phyloP scores from a whole-genome alignment of 2,797 vertebrate genomes.

The Enteromius argenteus region DNA sequence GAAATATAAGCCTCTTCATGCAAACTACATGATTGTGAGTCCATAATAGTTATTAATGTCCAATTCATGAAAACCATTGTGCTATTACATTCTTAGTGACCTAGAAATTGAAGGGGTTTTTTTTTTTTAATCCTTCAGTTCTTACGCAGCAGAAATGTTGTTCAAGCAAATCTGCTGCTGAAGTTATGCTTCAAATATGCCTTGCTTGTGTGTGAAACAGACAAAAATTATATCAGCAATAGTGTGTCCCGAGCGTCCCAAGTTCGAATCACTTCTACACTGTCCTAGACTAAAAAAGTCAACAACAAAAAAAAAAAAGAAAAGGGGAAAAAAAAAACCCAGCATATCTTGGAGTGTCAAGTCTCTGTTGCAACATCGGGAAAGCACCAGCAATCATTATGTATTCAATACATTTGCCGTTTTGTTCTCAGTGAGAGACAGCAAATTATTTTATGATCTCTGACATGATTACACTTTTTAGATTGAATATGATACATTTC shows the following conservation, averaged over 20 bases:
- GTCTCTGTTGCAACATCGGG: neutral
- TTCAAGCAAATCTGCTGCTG: neutral
- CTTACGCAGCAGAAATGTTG: neutral
- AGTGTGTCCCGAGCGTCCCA: no score
- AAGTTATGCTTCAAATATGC: neutral
- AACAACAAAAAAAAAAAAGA: no score
- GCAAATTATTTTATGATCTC: neutral
- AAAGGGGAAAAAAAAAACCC: no score
- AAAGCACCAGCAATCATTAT: neutral
- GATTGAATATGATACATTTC: neutral
- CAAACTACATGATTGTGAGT: neutral
- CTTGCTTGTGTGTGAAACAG: neutral
- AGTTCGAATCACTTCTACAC: no score
- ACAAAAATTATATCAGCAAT: neutral
- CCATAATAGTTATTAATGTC: neutral
- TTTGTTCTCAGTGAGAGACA: neutral
- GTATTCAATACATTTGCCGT: neutral
- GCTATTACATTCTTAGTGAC: neutral
- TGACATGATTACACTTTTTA: conserved; percentile 1
- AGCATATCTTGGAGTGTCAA: neutral
- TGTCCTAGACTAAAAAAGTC: no score
- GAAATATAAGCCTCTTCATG: neutral
- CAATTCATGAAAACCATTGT: neutral
- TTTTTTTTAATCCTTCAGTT: neutral
- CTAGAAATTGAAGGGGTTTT: neutral